Percentiles rank a stretch among this genome's conserved stretches.
phyloP scores from a whole-genome alignment of 1,140 invertebrate species.

The Phymastichus coffea region DNA sequence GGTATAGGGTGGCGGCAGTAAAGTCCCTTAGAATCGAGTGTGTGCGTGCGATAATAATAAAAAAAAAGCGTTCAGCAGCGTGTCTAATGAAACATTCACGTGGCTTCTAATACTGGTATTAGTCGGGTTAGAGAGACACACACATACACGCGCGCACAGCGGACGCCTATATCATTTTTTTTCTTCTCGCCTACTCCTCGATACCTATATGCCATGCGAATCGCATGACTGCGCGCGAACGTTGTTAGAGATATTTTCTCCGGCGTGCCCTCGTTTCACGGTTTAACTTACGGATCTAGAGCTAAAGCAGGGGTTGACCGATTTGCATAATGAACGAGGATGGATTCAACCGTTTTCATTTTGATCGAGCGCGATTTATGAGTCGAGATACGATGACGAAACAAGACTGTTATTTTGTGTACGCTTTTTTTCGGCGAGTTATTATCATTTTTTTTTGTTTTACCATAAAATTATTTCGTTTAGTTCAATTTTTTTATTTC shows the following conservation, averaged over 20 bases:
- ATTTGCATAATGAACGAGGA: conserved; percentile 16
- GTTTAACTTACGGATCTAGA: conserved; percentile 12
- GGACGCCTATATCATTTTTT: conserved; percentile 14
- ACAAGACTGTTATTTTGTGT: too few relatives aligned
- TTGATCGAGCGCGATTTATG: not conserved
- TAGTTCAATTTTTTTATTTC: too few relatives aligned
- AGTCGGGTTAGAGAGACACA: too few relatives aligned
- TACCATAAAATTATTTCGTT: too few relatives aligned
- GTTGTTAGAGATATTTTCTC: not conserved
- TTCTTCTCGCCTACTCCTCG: conserved; percentile 5
- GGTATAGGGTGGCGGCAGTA: too few relatives aligned
- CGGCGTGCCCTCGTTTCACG: not conserved
- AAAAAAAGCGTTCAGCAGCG: too few relatives aligned
- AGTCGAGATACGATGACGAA: not conserved
- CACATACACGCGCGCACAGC: too few relatives aligned
- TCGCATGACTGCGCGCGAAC: not conserved
- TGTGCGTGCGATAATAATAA: too few relatives aligned
- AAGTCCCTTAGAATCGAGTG: too few relatives aligned
- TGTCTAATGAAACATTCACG: conserved; percentile 28
- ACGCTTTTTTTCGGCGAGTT: too few relatives aligned
- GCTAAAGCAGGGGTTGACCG: not conserved
- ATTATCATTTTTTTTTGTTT: too few relatives aligned
- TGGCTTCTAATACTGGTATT: conserved; percentile 19
- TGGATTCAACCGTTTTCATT: not conserved
- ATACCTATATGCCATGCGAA: not conserved